Conservation (phyloP, 1,140 invertebrate species). For the Metopolophium dirhodum region DNA sequence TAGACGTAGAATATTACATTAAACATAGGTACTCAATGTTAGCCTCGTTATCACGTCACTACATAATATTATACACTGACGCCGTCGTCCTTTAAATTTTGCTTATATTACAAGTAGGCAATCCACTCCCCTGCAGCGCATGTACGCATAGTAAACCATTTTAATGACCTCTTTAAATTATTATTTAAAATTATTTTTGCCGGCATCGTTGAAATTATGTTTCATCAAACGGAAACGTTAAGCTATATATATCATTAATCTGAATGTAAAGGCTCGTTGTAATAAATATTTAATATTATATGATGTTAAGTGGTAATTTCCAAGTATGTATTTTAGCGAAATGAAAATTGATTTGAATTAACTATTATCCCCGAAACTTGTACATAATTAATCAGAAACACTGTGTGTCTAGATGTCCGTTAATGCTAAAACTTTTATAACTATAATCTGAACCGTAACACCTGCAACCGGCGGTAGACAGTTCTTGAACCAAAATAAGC, state of each 20-base stretch:
- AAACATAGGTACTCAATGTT: background rate
- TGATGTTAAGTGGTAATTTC: background rate
- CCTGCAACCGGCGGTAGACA: background rate
- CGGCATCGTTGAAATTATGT: background rate
- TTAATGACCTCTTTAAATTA: background rate
- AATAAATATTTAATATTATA: background rate
- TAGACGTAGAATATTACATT: background rate
- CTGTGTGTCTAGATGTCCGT: background rate
- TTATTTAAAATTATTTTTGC: background rate
- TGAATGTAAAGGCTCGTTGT: background rate
- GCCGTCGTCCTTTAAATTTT: no score
- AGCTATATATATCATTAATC: background rate
- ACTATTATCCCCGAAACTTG: background rate
- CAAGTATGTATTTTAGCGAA: background rate
- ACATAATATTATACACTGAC: no score
- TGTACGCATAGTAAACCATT: background rate
- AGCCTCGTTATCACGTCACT: background rate
- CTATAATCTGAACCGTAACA: background rate
- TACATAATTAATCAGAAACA: constrained; percentile 3
- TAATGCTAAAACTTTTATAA: constrained; percentile 13
- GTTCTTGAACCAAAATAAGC: constrained; percentile 24
- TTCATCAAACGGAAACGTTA: background rate
- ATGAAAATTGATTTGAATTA: constrained; percentile 22
- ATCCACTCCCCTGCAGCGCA: background rate
- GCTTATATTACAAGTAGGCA: background rate